Conservation (phyloP, 2,888 invertebrate species). For the Cistogaster globosa region DNA sequence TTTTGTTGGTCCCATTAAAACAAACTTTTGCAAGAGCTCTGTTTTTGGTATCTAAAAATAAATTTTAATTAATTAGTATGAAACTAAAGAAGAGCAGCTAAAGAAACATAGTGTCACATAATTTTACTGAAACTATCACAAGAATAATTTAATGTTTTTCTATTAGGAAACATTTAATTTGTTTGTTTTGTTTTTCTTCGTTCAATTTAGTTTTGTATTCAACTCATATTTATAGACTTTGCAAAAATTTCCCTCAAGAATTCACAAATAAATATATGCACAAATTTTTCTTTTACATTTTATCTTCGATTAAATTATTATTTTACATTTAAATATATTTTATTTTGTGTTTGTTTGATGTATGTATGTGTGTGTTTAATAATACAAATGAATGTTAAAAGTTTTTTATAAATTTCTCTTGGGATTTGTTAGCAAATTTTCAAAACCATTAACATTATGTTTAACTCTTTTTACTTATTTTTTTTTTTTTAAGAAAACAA, state of each 20-base stretch:
- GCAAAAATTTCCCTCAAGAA: no score
- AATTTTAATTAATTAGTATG: no score
- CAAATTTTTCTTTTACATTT: slow-evolving; percentile 14
- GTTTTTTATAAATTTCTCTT: slow-evolving; percentile 56
- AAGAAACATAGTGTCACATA: no score
- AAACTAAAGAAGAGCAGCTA: no score
- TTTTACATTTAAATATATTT: slow-evolving; percentile 19
- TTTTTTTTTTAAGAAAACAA: slow-evolving; percentile 10
- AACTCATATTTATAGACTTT: slow-evolving; percentile 7
- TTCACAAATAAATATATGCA: not conserved
- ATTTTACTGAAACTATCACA: no score
- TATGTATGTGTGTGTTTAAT: not conserved
- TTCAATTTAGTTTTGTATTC: slow-evolving; percentile 23
- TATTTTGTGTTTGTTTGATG: not conserved
- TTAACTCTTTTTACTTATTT: slow-evolving; percentile 59
- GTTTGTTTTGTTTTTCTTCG: not conserved
- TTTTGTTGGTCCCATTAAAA: not conserved
- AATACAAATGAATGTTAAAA: not conserved
- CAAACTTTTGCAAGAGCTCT: no score
- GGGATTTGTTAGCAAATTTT: slow-evolving; percentile 65
- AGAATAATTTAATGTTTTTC: not conserved
- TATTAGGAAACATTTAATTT: not conserved
- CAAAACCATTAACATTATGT: slow-evolving; percentile 70
- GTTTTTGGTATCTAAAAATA: no score
- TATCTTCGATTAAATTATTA: not conserved